Conservation (phyloP, 2,888 invertebrate species). For the Hyalella azteca region DNA sequence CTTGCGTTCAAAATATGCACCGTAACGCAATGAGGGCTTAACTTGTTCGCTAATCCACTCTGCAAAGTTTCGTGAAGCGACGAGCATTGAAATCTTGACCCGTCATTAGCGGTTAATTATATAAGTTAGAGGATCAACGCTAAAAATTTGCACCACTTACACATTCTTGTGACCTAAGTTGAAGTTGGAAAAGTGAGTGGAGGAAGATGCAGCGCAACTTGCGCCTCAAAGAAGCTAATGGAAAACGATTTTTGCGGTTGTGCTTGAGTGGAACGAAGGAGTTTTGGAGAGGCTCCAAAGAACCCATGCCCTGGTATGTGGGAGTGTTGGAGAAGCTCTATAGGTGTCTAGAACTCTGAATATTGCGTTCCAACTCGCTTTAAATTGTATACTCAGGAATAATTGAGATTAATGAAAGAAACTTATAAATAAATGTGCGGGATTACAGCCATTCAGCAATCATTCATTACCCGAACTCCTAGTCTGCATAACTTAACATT, state of each 20-base stretch:
- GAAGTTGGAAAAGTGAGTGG: neutral
- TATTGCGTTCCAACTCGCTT: too few relatives aligned
- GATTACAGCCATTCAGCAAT: too few relatives aligned
- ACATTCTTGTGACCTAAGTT: slow-evolving; percentile 22
- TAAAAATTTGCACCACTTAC: slow-evolving; percentile 17
- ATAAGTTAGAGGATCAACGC: slow-evolving; percentile 30
- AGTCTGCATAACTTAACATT: too few relatives aligned
- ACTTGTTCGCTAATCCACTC: slow-evolving; percentile 4
- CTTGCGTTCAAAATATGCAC: neutral
- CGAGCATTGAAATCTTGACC: slow-evolving; percentile 36
- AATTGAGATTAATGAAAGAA: too few relatives aligned
- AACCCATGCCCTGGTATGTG: too few relatives aligned
- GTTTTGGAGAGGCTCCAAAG: too few relatives aligned
- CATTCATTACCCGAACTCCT: too few relatives aligned
- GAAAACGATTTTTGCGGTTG: neutral
- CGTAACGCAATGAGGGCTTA: slow-evolving; percentile 10
- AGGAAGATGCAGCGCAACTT: slow-evolving; percentile 31
- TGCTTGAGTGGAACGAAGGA: neutral
- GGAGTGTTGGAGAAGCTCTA: too few relatives aligned
- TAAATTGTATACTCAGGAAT: too few relatives aligned
- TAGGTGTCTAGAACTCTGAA: too few relatives aligned
- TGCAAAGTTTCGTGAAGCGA: neutral
- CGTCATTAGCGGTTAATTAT: slow-evolving; percentile 35
- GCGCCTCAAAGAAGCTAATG: slow-evolving; percentile 18
- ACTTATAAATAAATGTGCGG: too few relatives aligned